Percentiles rank a stretch among this genome's conserved stretches.
Conservation (phyloP, 2,797 vertebrate genomes). For the Dermochelys coriacea region DNA sequence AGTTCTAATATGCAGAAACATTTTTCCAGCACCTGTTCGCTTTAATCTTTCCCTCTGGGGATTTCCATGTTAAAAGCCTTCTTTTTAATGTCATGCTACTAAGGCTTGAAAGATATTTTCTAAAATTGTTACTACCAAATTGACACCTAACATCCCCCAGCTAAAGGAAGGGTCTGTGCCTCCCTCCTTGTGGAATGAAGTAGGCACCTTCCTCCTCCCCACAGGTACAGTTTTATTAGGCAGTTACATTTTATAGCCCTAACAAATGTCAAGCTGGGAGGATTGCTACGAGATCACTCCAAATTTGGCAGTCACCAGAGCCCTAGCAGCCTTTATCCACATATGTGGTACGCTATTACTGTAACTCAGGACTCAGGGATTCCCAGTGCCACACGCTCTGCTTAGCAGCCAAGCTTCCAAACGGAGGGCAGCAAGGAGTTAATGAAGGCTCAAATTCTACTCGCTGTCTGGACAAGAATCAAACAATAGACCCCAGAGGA, state of each 20-base stretch:
- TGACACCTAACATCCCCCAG: background rate
- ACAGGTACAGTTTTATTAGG: background rate
- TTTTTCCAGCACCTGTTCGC: conserved; percentile 78
- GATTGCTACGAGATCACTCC: background rate
- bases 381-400: background rate
- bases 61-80: conserved; percentile 69
- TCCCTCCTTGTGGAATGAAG: background rate
- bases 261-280: conserved; percentile 25
- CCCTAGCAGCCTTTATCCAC: background rate
- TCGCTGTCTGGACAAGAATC: background rate
- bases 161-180: background rate
- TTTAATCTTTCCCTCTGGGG: conserved; percentile 73
- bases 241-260: conserved; percentile 36
- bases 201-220: background rate
- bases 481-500: conserved; percentile 20
- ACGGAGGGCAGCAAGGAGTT: conserved; percentile 10
- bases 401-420: background rate
- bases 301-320: background rate
- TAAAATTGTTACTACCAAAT: background rate
- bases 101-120: conserved; percentile 2
- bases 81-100: conserved; percentile 32
- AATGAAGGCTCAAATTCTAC: background rate
- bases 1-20: conserved; percentile 79
- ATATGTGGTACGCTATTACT: background rate
- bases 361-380: background rate